Percentiles rank a stretch among this genome's conserved stretches.
Evolutionary conservation across 2,797 vertebrate genomes (phyloP).

Genomic region (Periparus ater): DNA sequence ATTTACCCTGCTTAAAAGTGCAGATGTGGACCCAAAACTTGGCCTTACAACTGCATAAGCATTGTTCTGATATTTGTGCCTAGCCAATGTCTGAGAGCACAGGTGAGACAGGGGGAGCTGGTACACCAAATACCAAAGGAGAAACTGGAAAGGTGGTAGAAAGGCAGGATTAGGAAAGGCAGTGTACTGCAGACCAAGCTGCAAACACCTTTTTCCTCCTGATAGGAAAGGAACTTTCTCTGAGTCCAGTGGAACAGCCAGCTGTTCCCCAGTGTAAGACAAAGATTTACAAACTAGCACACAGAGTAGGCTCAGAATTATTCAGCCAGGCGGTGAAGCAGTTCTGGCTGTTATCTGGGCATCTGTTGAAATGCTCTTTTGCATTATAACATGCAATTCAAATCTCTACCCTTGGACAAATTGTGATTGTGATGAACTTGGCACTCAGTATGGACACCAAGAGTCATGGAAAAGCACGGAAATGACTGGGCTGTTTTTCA

Average conservation of each 20-base stretch:
- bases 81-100: background rate
- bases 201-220: background rate
- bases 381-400: background rate
- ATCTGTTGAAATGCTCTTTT: background rate
- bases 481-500: background rate
- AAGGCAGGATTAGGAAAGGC: background rate
- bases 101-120: background rate
- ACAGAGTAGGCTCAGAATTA: background rate
- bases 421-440: background rate
- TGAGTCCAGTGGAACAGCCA: background rate
- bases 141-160: background rate
- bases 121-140: background rate
- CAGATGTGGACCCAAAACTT: accelerated
- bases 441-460: background rate
- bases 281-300: background rate
- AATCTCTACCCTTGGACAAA: background rate
- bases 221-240: background rate
- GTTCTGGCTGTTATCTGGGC: background rate
- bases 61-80: background rate
- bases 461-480: background rate
- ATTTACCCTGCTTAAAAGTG: background rate
- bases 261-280: background rate
- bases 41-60: background rate
- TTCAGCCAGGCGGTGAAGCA: background rate
- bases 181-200: background rate